Base-by-base conservation (phyloP, 2,797 vertebrate species). In the Oryzias sinensis region DNA sequence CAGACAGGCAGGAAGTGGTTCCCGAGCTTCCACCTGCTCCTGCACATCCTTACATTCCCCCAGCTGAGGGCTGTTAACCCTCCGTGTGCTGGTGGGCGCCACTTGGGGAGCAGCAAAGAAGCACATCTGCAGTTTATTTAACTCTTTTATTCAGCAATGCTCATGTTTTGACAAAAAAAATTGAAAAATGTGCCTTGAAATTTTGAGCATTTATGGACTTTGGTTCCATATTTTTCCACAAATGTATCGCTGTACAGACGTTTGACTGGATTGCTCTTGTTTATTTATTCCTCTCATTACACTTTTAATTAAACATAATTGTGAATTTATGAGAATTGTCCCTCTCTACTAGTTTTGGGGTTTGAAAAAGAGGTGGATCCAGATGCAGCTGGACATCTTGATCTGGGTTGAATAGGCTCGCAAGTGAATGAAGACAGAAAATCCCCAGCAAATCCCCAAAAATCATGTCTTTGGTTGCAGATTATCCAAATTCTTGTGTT, bases 151-250 rank as follows among this genome's bases (percentile, higher is more conserved):
- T 70, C 58, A 59, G 60, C 61, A 72, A 69, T 57, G 69, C 67
- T 43, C 49, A 69, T 76, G 56, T 77, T 72, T 71, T 64, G 66
- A 67, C 74, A 52, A 62, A 76, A 70, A 50, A 51, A 27, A 65
- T 53, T 47, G 33, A 56, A 65, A 65, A 74, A 74, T 72, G 87
- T 87, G 87, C 88, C 88, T 90, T 90, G 82, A 88, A 84, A 53
- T 81, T 59, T 76, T 77, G 59, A 80, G 81, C 83, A 84, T 82
- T 84, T 74, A 83, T 74, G 83, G 79, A 86, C 20, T 22, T 22
- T 22, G 20, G 20, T 55, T 78, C 64, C 59, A 72, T 69, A 65
- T 83, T 81, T 87, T 79, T 88, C 82, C 83, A 88, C 75, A 83
- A 77, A 51, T 15, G 73, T 83, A 68, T 70, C 53, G 14, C 57